Percentiles rank a stretch among this genome's conserved stretches.
Conservation (phyloP, 2,113 vertebrate species). For the Alligator mississippiensis region DNA sequence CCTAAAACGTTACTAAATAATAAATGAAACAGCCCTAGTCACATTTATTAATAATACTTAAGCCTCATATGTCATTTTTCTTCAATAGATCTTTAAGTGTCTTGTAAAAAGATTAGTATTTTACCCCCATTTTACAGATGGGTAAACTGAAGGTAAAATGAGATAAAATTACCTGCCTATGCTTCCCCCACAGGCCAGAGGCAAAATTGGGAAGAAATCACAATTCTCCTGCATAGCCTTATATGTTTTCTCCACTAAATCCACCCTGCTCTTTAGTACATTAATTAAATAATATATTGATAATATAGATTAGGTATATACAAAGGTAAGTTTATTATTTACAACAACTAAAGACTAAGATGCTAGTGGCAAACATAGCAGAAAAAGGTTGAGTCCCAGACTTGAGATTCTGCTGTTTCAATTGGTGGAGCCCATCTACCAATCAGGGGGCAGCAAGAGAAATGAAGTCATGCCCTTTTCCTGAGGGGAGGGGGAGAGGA, state of each 20-base stretch:
- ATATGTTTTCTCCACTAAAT: slow-evolving; percentile 21
- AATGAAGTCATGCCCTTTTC: no score
- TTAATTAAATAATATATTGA: slow-evolving; percentile 24
- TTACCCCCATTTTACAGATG: background rate
- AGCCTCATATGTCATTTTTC: background rate
- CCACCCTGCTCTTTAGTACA: slow-evolving; percentile 25
- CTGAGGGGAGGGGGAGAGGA: no score
- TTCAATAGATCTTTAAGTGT: background rate
- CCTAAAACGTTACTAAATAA: background rate
- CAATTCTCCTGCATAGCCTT: background rate
- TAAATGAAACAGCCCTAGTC: background rate
- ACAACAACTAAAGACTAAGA: slow-evolving; percentile 63
- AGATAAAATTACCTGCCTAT: background rate
- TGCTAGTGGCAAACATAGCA: slow-evolving; percentile 46
- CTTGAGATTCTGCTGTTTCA: no score
- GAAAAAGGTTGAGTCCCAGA: no score
- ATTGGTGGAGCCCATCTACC: no score
- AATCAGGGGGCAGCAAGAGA: no score
- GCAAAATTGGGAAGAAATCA: background rate
- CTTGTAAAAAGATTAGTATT: background rate
- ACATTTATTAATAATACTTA: background rate
- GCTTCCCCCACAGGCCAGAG: background rate
- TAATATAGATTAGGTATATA: slow-evolving; percentile 62
- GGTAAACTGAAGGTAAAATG: background rate
- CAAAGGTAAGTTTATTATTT: slow-evolving; percentile 55